Base-by-base conservation (phyloP, 2,113 vertebrate genomes). In the Atractosteus spatula region DNA sequence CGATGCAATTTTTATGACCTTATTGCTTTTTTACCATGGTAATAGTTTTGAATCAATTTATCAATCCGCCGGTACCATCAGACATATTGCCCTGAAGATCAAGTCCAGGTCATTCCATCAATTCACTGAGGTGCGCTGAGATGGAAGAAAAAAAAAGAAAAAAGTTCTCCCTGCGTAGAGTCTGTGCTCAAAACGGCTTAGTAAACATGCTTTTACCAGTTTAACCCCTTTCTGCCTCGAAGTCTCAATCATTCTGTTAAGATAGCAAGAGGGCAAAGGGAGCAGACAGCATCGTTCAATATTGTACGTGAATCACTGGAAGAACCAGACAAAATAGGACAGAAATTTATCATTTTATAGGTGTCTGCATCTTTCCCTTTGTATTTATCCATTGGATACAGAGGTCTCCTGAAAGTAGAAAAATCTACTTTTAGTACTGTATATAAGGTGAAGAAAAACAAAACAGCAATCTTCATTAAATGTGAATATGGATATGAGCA, bases 21-120 rank as follows among this genome's bases (percentile, higher is more conserved):
- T 98, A 97, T 97, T 98, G 96, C 96, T 98, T 98, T 98, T 94
- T 95, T 95, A 95, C 96, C 95, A 96, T 95, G 95, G 96, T 97
- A 98, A 99, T 98, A 98, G 96, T 98, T 98, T 98, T 92, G 96
- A 98, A 98, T 98, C 96, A 98, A 99, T 99, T 98, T 97, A 98
- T 98, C 96, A 97, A 97, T 98, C 94, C 95, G 92, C 92, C 88
- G 77, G 89, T 95, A 91, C 95, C 94, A 97, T 98, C 96, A 98
- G 94, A 86, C 93, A 88, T 91, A 94, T 93, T 96, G 96, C 95
- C 96, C 96, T 94, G 90, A 95, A 98, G 96, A 98, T 98, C 96
- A 97, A 95, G 94, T 95, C 95, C 94, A 82, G 97, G 97, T 98
- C 97, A 98, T 97, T 94, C 94, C 94, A 98, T 98, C 96, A 99